phyloP scores from a whole-genome alignment of 35 echinoderm and acorn worm genomes.

The Stichopus chloronotus region DNA sequence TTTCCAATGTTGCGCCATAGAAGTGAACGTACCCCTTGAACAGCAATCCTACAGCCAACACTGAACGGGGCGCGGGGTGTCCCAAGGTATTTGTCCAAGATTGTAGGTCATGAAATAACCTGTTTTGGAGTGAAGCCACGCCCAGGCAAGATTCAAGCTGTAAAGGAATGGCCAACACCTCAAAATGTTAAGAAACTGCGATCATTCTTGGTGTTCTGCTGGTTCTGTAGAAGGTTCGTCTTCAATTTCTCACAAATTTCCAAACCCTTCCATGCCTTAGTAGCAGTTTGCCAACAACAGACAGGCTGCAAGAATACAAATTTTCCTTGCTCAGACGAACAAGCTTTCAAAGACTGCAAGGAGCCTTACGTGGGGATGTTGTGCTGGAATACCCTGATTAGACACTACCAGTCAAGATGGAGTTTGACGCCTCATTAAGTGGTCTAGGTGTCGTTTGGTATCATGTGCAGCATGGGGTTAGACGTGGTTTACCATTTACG shows the following conservation, averaged over 20 bases:
- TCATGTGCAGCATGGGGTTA: not conserved
- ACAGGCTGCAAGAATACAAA: too few relatives aligned
- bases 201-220: constrained; percentile 54
- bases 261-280: not conserved
- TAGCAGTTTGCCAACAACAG: too few relatives aligned
- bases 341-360: constrained; percentile 27
- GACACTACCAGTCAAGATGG: constrained; percentile 30
- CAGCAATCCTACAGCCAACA: too few relatives aligned
- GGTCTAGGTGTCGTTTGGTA: constrained; percentile 44
- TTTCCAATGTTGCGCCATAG: too few relatives aligned
- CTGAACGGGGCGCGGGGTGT: too few relatives aligned
- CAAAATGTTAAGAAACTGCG: constrained; percentile 42
- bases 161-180: constrained; percentile 72
- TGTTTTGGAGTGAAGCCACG: too few relatives aligned
- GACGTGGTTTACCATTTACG: not conserved
- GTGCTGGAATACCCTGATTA: constrained; percentile 49
- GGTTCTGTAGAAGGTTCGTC: constrained; percentile 63
- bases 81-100: too few relatives aligned
- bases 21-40: too few relatives aligned
- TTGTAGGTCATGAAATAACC: too few relatives aligned
- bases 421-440: constrained; percentile 12
- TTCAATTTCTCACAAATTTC: constrained; percentile 13
- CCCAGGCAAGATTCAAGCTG: too few relatives aligned
- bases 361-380: constrained; percentile 7
- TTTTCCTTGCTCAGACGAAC: too few relatives aligned